Evolutionary conservation across 2,113 vertebrate species (phyloP), one percentile per base, ranked within the genome.

Genomic region (Orcinus orca): DNA sequence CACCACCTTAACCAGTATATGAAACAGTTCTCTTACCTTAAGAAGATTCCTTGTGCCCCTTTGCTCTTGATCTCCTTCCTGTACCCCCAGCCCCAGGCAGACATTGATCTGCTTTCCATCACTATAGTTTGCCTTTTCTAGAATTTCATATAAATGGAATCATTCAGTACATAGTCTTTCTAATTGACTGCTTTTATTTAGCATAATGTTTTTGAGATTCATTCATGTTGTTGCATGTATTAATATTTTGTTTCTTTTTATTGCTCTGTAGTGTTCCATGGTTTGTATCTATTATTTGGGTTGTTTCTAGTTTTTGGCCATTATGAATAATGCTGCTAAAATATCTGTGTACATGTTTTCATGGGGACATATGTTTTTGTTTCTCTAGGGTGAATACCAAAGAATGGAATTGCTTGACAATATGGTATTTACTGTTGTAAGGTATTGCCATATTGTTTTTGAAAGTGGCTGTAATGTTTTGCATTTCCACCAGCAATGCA

Each of bases 231-330:
- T 60, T 87, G 6, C 50, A 4, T 95, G 10, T 89, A 76, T 84
- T 88, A 93, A 93, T 88, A 90, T 77, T 81, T 77, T 90, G 25
- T 65, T 84, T 38, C 55, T 95, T 60, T 91, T 87, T 92, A 47
- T 83, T 77, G n/a, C 41, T 93, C 36, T 83, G 18, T 77, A 63
- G 38, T 65, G 76, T 76, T 81, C 41, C 18, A 53, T 73, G 29
- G 13, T n/a, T 20, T 71, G 21, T 85, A 36, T 67, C 26, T 77
- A 60, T 25, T 63, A 38, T 71, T 92, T 88, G 21, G 29, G 4
- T 71, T 80, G 18, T 82, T 95, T 91, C 29, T 38, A 88, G 90
- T 38, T 86, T 90, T 74, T 5, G 33, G 55, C 68, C 41, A n/a
- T 85, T 74, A 74, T 81, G 50, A 71, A 87, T 77, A 83, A 92